Percentiles rank a stretch among this genome's conserved stretches.
phyloP scores from a whole-genome alignment of 2,113 vertebrate species.

The Glaucomys volans region DNA sequence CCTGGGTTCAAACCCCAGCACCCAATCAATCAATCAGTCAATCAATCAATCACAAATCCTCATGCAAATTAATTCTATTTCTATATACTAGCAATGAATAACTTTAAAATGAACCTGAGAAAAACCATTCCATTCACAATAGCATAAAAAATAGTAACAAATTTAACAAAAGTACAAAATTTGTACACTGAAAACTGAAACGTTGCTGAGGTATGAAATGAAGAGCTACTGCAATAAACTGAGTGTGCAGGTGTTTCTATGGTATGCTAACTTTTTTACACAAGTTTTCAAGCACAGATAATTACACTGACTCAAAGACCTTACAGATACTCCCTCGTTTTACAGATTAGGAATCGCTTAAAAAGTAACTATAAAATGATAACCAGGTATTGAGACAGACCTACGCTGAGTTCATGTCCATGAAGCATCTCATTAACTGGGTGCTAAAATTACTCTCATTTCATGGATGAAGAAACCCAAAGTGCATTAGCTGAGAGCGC shows the following conservation, averaged over 20 bases:
- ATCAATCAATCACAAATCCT: not conserved
- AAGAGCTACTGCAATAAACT: not conserved
- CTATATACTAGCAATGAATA: not conserved
- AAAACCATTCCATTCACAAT: not conserved
- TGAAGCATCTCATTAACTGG: not conserved
- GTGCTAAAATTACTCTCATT: not conserved
- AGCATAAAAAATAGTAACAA: conserved; percentile 22
- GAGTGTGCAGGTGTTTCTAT: too few species aligned
- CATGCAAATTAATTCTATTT: not conserved
- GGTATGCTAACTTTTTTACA: not conserved
- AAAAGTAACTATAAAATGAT: not conserved
- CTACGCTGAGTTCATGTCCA: not conserved
- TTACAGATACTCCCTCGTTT: not conserved
- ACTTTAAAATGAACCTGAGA: not conserved
- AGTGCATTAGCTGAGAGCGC: not conserved
- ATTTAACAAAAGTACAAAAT: not conserved
- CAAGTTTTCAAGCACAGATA: not conserved
- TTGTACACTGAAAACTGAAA: not conserved
- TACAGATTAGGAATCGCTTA: not conserved
- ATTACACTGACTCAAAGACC: not conserved
- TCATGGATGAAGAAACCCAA: not conserved
- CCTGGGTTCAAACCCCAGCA: not conserved
- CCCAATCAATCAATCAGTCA: too few species aligned
- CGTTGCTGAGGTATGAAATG: not conserved
- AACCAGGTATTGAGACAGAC: not conserved